A percentile compares a stretch with the other conserved stretches of the same genome.
These are phyloP conservation scores for Salpingus planirostris DNA, from an alignment of 2,888 invertebrate genomes.

Conservation along the genomic window DNA sequence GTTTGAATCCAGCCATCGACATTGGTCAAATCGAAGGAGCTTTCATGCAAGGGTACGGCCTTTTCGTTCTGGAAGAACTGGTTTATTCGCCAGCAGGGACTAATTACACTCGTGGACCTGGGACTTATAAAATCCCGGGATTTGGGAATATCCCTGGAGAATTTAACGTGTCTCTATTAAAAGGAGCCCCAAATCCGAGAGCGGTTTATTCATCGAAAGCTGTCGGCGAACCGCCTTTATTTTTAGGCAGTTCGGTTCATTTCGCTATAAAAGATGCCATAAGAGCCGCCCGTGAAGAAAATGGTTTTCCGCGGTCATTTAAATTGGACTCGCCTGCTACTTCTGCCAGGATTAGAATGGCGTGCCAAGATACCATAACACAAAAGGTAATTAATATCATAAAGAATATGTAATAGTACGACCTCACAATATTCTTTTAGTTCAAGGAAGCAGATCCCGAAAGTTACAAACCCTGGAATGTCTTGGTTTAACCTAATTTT, in stretches of 20 bases:
- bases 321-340: slow-evolving; percentile 78
- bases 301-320: slow-evolving; percentile 52
- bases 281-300: slow-evolving; percentile 63
- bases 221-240: slow-evolving; percentile 91
- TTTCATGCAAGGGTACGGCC: slow-evolving; percentile 89
- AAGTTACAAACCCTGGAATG: slow-evolving; percentile 54
- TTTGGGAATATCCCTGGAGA: slow-evolving; percentile 85
- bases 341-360: slow-evolving; percentile 79
- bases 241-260: slow-evolving; percentile 77
- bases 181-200: slow-evolving; percentile 80
- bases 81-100: slow-evolving; percentile 78
- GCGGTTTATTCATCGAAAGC: slow-evolving; percentile 97
- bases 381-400: slow-evolving; percentile 32
- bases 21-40: slow-evolving; percentile 95
- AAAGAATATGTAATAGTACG: background rate
- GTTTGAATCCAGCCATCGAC: slow-evolving; percentile 93
- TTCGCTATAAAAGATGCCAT: slow-evolving; percentile 89
- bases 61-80: slow-evolving; percentile 85
- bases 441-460: slow-evolving; percentile 47
- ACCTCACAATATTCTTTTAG: slow-evolving; percentile 45
- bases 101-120: slow-evolving; percentile 79
- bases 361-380: slow-evolving; percentile 77
- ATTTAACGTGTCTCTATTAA: slow-evolving; percentile 86
- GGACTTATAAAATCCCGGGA: slow-evolving; percentile 89
- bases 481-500: too few species aligned